Evolutionary conservation across 2,888 invertebrate genomes (phyloP).

Genomic region (Leptopilina myrica): DNA sequence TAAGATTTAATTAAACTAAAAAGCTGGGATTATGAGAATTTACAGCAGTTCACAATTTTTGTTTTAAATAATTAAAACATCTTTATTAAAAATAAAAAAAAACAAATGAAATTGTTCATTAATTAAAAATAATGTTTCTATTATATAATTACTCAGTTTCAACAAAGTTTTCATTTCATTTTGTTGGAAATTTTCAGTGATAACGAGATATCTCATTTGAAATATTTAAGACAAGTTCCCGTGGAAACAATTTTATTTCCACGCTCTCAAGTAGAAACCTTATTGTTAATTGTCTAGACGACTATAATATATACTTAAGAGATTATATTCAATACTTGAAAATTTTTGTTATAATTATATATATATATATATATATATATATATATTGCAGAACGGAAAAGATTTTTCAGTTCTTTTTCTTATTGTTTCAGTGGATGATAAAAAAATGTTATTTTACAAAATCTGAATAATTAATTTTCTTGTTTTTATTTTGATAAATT

Average conservation of each 20-base stretch:
- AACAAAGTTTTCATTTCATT: not conserved
- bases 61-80: not conserved
- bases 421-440: no score
- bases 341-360: no score
- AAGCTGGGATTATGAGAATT: not conserved
- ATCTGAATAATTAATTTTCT: no score
- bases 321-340: no score
- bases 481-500: no score
- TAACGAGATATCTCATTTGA: not conserved
- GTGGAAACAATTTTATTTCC: conserved; percentile 26
- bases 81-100: not conserved
- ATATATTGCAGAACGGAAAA: no score
- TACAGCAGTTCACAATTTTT: not conserved
- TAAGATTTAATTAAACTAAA: not conserved
- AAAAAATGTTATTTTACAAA: no score
- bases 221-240: conserved; percentile 1
- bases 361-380: no score
- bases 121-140: not conserved
- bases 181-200: not conserved
- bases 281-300: conserved; percentile 17
- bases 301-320: no score
- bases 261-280: not conserved
- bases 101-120: not conserved
- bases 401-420: no score
- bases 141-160: not conserved